These are phyloP conservation scores for Hemicrepidius hirtus DNA, from an alignment of 2,888 invertebrate genomes.

Conservation along the genomic window DNA sequence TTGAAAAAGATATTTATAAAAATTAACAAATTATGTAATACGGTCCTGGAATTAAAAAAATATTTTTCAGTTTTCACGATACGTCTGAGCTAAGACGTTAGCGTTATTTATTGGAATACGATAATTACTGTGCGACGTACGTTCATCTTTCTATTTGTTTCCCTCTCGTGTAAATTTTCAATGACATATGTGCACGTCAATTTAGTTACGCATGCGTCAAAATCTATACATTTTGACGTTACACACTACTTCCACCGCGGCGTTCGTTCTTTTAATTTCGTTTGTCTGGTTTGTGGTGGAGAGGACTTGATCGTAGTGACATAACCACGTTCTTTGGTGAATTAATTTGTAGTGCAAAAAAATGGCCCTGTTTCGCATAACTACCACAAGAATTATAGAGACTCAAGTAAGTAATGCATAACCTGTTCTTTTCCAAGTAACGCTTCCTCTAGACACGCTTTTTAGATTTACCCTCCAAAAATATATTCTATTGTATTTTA, in stretches of 20 bases:
- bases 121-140: constrained; percentile 6
- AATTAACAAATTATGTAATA: neutral
- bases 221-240: constrained; percentile 1
- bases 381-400: constrained; percentile 77
- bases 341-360: constrained; percentile 61
- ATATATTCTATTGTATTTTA: neutral
- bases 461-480: constrained; percentile 9
- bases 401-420: constrained; percentile 76
- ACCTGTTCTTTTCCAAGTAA: neutral
- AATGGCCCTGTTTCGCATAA: constrained; percentile 82
- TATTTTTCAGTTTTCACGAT: neutral
- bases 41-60: neutral
- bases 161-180: neutral
- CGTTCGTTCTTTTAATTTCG: constrained; percentile 49
- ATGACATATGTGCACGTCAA: neutral
- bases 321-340: constrained; percentile 29
- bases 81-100: constrained; percentile 3
- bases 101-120: constrained; percentile 20
- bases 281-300: constrained; percentile 47
- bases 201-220: constrained; percentile 6
- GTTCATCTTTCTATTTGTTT: neutral
- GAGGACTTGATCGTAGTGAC: constrained; percentile 37
- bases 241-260: constrained; percentile 29
- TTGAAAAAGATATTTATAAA: too few relatives aligned
- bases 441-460: neutral